phyloP scores from a whole-genome alignment of 2,888 invertebrate species.

The Cremastinae sp. region DNA sequence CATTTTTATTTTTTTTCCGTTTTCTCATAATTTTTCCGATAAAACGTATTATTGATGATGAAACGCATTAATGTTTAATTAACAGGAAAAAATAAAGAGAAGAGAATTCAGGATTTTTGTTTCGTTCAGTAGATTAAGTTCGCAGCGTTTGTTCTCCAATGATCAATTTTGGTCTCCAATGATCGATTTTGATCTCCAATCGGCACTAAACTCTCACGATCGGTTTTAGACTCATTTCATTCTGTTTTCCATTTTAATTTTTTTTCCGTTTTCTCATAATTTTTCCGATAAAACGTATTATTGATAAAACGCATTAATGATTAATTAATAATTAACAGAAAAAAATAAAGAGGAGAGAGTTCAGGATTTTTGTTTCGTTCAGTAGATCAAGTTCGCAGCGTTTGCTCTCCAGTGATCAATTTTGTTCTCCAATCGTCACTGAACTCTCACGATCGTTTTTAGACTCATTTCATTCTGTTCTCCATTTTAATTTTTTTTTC shows the following conservation, averaged over 20 bases:
- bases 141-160: conserved; percentile 21
- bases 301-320: neutral
- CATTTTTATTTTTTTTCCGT: neutral
- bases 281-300: too few species aligned
- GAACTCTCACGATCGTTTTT: too few species aligned
- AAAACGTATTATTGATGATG: too few species aligned
- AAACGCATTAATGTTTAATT: neutral
- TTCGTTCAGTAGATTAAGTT: conserved; percentile 38
- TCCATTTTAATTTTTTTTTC: neutral
- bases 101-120: neutral
- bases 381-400: conserved; percentile 40
- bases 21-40: neutral
- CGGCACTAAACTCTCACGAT: too few species aligned
- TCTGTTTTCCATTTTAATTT: neutral
- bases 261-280: neutral
- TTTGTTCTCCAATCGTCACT: too few species aligned
- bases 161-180: too few species aligned
- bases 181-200: too few species aligned
- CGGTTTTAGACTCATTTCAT: too few species aligned
- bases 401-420: conserved; percentile 26
- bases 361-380: neutral
- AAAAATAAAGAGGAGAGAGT: too few species aligned
- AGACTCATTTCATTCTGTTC: too few species aligned
- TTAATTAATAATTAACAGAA: neutral
- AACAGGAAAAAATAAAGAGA: neutral